These are phyloP conservation scores for Stenoptilia bipunctidactyla DNA, from an alignment of 2,888 invertebrate genomes.

Conservation along the genomic window DNA sequence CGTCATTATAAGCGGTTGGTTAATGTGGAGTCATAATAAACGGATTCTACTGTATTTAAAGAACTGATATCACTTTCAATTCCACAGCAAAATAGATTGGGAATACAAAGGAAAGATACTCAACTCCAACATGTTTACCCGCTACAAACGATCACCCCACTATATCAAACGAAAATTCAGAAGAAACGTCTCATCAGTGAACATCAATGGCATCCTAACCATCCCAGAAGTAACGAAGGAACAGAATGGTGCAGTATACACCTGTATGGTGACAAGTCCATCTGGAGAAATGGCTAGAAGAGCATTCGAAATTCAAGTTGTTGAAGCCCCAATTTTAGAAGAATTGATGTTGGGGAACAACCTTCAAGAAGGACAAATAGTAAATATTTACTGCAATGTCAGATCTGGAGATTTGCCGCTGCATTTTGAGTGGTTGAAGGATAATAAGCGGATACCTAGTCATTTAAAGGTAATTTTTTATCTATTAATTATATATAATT, in stretches of 20 bases:
- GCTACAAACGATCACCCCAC: slow-evolving; percentile 37
- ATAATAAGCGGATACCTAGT: slow-evolving; percentile 73
- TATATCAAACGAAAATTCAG: slow-evolving; percentile 28
- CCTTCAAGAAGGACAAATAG: slow-evolving; percentile 85
- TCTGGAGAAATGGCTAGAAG: slow-evolving; percentile 72
- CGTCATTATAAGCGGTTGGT: no score
- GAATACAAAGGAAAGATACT: slow-evolving; percentile 50
- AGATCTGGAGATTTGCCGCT: slow-evolving; percentile 79
- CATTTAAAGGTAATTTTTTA: slow-evolving; percentile 75
- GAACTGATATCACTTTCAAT: not conserved
- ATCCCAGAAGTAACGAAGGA: slow-evolving; percentile 73
- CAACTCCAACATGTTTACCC: slow-evolving; percentile 42
- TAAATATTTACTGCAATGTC: slow-evolving; percentile 86
- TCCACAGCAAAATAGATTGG: slow-evolving; percentile 61
- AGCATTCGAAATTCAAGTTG: slow-evolving; percentile 77
- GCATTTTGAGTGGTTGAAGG: slow-evolving; percentile 79
- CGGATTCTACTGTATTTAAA: no score
- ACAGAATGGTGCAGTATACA: slow-evolving; percentile 81
- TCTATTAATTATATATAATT: no score
- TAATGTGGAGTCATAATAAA: no score
- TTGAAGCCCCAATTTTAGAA: slow-evolving; percentile 84
- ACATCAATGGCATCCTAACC: slow-evolving; percentile 69
- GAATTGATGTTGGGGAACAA: slow-evolving; percentile 84
- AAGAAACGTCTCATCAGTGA: slow-evolving; percentile 40
- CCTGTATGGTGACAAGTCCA: slow-evolving; percentile 81